Evolutionary conservation across 1,140 invertebrate species (phyloP).

Genomic region (Odontomachus brunneus): DNA sequence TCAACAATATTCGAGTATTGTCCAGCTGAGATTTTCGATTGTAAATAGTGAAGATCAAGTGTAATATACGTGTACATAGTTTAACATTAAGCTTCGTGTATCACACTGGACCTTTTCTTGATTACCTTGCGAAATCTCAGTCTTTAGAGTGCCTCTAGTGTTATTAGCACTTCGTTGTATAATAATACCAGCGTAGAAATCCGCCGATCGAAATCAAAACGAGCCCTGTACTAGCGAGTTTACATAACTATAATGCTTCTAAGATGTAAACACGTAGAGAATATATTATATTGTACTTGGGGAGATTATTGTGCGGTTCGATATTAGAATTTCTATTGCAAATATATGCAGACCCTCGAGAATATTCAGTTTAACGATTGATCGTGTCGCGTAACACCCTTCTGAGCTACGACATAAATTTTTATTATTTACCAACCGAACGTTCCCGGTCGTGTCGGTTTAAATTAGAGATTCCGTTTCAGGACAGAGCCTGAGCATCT

Average conservation of each 20-base stretch:
- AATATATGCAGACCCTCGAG: conserved; percentile 37
- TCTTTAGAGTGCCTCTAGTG: conserved; percentile 53
- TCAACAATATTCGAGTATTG: conserved; percentile 34
- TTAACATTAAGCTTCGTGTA: conserved; percentile 72
- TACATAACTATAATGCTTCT: conserved; percentile 43
- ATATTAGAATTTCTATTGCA: conserved; percentile 67
- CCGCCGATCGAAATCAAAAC: conserved; percentile 65
- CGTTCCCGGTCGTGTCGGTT: too few relatives aligned
- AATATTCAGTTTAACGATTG: conserved; percentile 36
- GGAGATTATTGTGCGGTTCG: conserved; percentile 58
- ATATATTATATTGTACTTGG: conserved; percentile 2
- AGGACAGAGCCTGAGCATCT: neutral
- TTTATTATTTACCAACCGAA: neutral
- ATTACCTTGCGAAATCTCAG: conserved; percentile 62
- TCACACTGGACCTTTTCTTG: conserved; percentile 72
- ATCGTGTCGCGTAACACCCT: neutral
- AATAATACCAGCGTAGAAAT: conserved; percentile 54
- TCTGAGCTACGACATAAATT: neutral
- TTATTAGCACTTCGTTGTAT: conserved; percentile 66
- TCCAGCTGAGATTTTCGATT: conserved; percentile 53
- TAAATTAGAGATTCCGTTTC: too few relatives aligned
- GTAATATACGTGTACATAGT: conserved; percentile 74
- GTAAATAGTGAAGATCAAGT: conserved; percentile 68
- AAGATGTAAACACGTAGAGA: conserved; percentile 41
- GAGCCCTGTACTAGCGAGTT: conserved; percentile 33